These are phyloP conservation scores for Bostrychus sinensis DNA, from an alignment of 2,113 vertebrate genomes.

Conservation along the genomic window DNA sequence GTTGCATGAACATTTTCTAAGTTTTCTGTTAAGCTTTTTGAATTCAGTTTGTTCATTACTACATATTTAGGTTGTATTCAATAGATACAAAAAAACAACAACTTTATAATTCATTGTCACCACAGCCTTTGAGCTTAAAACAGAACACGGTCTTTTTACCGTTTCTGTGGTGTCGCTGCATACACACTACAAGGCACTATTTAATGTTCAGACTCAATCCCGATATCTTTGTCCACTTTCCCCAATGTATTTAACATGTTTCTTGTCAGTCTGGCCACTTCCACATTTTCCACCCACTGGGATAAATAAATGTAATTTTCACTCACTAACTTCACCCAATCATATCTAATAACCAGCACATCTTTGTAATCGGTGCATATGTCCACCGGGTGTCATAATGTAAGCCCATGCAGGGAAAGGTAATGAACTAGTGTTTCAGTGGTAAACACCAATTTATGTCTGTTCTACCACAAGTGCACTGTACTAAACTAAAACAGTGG, in stretches of 20 bases:
- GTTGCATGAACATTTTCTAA: too few species aligned
- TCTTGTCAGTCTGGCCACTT: conserved; percentile 36
- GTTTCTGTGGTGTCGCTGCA: too few species aligned
- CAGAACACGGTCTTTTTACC: too few species aligned
- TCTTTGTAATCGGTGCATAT: conserved; percentile 79
- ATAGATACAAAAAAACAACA: too few species aligned
- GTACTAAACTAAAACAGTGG: too few species aligned
- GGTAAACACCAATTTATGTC: conserved; percentile 64
- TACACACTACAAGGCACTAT: too few species aligned
- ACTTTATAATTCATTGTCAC: too few species aligned
- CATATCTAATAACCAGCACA: conserved; percentile 83
- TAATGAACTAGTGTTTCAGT: conserved; percentile 72
- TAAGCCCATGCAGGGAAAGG: conserved; percentile 72
- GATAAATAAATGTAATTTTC: conserved; percentile 84
- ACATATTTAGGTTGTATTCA: too few species aligned
- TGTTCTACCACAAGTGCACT: too few species aligned
- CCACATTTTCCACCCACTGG: conserved; percentile 50
- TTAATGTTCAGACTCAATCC: neutral
- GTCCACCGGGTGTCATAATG: conserved; percentile 81
- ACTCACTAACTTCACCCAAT: conserved; percentile 77
- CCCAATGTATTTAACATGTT: conserved; percentile 17
- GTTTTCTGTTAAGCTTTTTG: too few species aligned
- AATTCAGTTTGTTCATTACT: too few species aligned
- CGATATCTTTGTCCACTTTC: conserved; percentile 34
- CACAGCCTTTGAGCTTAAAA: too few species aligned